A percentile compares a stretch with the other conserved stretches of the same genome.
phyloP scores from a whole-genome alignment of 2,113 vertebrate genomes.

The Periophthalmodon schlosseri region DNA sequence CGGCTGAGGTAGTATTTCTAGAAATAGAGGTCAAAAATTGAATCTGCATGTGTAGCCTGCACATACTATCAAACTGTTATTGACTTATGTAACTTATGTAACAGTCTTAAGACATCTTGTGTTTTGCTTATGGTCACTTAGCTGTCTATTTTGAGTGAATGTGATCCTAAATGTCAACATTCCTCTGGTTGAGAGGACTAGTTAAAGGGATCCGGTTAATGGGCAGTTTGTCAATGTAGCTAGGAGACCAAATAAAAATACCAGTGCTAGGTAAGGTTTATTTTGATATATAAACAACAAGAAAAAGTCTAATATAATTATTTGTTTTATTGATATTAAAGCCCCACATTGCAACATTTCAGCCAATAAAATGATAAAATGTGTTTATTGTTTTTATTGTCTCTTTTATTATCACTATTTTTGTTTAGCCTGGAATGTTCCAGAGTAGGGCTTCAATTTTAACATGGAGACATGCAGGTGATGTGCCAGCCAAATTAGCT shows the following conservation, averaged over 20 bases:
- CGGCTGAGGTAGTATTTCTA: neutral
- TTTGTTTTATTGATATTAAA: no score
- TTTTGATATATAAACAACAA: neutral
- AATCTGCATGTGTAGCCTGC: neutral
- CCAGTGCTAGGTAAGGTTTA: neutral
- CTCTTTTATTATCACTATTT: no score
- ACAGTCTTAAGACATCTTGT: neutral
- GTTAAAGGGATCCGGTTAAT: slow-evolving; percentile 47
- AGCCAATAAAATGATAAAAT: no score
- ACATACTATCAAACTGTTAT: neutral
- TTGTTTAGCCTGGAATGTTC: no score
- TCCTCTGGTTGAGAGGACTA: slow-evolving; percentile 32
- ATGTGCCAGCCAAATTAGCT: no score
- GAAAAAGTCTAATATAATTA: neutral
- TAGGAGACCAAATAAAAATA: neutral
- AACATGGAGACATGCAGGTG: no score
- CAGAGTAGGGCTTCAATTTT: no score
- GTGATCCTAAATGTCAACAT: slow-evolving; percentile 73
- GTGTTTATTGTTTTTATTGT: no score
- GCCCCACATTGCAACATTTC: no score
- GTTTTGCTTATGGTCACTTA: slow-evolving; percentile 21
- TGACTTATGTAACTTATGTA: neutral
- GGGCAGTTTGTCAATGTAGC: neutral
- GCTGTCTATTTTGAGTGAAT: slow-evolving; percentile 71
- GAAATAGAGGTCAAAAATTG: neutral